Conservation (phyloP, 2,113 vertebrate genomes). For the Pithys albifrons region DNA sequence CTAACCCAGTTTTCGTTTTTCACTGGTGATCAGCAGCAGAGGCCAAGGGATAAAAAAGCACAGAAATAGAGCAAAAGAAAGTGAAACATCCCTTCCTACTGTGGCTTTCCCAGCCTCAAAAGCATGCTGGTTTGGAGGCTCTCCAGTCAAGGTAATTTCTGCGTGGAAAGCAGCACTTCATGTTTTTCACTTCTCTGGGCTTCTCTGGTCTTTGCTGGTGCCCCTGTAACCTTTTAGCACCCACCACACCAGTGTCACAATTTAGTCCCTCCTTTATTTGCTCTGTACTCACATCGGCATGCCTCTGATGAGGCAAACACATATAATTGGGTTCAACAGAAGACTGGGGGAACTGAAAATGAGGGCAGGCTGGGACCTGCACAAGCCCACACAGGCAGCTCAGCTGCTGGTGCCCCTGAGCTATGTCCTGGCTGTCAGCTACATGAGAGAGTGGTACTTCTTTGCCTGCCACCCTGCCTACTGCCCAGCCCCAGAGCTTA, state of each 20-base stretch:
- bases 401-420: accelerated
- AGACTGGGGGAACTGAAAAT: neutral
- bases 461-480: accelerated
- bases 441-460: accelerated
- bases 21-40: neutral
- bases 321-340: accelerated
- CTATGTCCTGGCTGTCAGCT: neutral
- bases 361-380: neutral
- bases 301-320: neutral
- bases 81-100: neutral
- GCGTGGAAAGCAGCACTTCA: neutral
- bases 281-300: neutral
- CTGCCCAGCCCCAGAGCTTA: neutral
- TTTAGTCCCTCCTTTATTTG: neutral
- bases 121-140: neutral
- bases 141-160: neutral
- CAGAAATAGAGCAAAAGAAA: neutral
- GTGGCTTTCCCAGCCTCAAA: neutral
- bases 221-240: neutral
- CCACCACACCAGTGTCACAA: neutral
- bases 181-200: neutral
- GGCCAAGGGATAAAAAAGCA: neutral
- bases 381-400: neutral
- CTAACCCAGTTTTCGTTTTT: constrained; percentile 5
- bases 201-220: neutral